Conservation (phyloP, 2,113 vertebrate genomes). For the Gymnogyps californianus region DNA sequence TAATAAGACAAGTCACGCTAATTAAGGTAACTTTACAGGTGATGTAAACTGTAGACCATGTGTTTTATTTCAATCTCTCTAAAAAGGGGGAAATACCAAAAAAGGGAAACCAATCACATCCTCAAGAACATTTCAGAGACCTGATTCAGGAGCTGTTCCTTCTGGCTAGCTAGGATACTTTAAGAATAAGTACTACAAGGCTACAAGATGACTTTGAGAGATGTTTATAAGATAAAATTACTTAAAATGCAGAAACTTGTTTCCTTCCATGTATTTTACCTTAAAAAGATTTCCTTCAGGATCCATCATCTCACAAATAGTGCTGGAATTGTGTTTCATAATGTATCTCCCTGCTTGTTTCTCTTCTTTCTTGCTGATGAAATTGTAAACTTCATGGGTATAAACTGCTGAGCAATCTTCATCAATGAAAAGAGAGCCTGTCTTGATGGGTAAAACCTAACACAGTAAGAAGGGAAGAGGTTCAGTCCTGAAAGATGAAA, state of each 20-base stretch:
- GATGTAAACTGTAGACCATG: not conserved
- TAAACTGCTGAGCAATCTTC: conserved; percentile 81
- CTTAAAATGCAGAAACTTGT: not conserved
- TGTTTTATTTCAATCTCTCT: not conserved
- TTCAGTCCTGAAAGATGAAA: not conserved
- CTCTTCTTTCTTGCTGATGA: conserved; percentile 26
- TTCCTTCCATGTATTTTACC: conserved; percentile 64
- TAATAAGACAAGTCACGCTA: not conserved
- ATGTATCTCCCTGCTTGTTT: conserved; percentile 76
- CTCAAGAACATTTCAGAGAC: not conserved
- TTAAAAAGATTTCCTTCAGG: conserved; percentile 83
- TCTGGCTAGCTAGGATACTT: not conserved
- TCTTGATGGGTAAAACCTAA: conserved; percentile 75
- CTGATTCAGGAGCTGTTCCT: not conserved
- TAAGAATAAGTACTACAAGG: not conserved
- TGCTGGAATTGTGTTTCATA: conserved; percentile 80
- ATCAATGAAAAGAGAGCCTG: conserved; percentile 80
- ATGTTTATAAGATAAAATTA: not conserved
- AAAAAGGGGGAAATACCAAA: not conserved
- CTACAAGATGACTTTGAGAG: not conserved
- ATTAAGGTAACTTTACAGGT: not conserved
- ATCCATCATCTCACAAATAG: conserved; percentile 84
- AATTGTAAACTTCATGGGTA: conserved; percentile 60
- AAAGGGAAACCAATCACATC: not conserved
- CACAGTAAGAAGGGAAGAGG: not conserved